Base-by-base conservation (phyloP, 2,888 invertebrate species). In the Dinocampus coccinellae region DNA sequence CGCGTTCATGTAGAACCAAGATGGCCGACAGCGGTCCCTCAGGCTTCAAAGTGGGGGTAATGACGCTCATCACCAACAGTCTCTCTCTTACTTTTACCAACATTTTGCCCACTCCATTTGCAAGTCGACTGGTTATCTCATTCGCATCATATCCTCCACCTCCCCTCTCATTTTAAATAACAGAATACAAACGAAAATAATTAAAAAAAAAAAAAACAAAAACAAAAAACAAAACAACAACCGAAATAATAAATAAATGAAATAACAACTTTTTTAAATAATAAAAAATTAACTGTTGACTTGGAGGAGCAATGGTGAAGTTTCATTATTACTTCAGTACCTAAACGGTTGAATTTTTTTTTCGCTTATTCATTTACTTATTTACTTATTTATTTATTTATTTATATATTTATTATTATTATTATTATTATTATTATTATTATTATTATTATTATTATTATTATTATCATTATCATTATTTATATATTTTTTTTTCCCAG, bases 21-120 rank as follows among this genome's bases (percentile, higher is more conserved):
- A 86, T 86, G 86, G 86, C 86, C 84, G 86, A 78, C 82, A 70
- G 73, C 69, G 82, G 82, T 80, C 83, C 82, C 82, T 29, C 26
- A 34, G 53, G 16, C 81, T 81, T 80, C 74, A 66, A 75, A 75
- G 85, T 84, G 84, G 86, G 85, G 85, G 83, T 87, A 87, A 87
- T 87, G 86, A 87, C 84, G 83, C 85, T 87, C 86, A 87, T 87
- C 85, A 87, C 85, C 83, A 83, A 85, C 85, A 83, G 83, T 87
- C 83, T 86, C 85, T 86, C 85, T 86, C 85, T 34, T 39, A 84
- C 83, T 87, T 85, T 55, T 85, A 86, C 86, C 84, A 85, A 86
- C 85, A 85, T 84, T n/a, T n/a, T 64, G 67, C 58, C 67, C 55
- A 58, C 58, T 67, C 47, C 53, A 64, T 29, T 52, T 53, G 22